Evolutionary conservation across 2,888 invertebrate species (phyloP).

Genomic region (Andrena chrysosceles): DNA sequence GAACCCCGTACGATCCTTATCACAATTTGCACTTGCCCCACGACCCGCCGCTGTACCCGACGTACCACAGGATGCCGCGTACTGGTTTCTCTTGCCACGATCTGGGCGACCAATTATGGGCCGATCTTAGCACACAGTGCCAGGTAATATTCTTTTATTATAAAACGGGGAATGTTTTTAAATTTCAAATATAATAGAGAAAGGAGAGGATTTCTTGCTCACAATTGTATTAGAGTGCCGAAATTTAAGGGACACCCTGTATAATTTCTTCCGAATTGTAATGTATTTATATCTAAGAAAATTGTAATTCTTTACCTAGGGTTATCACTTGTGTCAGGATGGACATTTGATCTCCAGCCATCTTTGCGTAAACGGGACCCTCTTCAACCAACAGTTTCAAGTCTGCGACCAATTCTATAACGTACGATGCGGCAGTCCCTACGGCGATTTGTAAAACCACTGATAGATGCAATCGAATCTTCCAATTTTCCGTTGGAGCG

Average conservation of each 20-base stretch:
- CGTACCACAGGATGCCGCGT: slow-evolving; percentile 83
- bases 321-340: slow-evolving; percentile 88
- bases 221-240: not conserved
- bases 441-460: slow-evolving; percentile 86
- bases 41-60: slow-evolving; percentile 87
- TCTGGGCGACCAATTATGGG: slow-evolving; percentile 85
- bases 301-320: slow-evolving; percentile 84
- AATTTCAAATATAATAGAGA: not conserved
- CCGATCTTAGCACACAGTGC: slow-evolving; percentile 86
- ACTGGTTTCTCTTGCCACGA: slow-evolving; percentile 85
- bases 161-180: not conserved
- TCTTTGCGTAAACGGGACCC: slow-evolving; percentile 88
- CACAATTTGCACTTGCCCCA: slow-evolving; percentile 87
- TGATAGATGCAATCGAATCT: not conserved
- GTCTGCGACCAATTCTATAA: slow-evolving; percentile 90
- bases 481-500: not conserved
- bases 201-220: not conserved
- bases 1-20: slow-evolving; percentile 86
- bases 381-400: slow-evolving; percentile 89
- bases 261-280: too few species aligned
- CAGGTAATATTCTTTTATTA: slow-evolving; percentile 82
- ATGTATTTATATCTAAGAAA: not conserved
- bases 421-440: slow-evolving; percentile 87
- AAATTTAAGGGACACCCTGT: not conserved
- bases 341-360: slow-evolving; percentile 87